phyloP scores from a whole-genome alignment of 1,140 invertebrate species.

The Paramacrobiotus metropolitanus region DNA sequence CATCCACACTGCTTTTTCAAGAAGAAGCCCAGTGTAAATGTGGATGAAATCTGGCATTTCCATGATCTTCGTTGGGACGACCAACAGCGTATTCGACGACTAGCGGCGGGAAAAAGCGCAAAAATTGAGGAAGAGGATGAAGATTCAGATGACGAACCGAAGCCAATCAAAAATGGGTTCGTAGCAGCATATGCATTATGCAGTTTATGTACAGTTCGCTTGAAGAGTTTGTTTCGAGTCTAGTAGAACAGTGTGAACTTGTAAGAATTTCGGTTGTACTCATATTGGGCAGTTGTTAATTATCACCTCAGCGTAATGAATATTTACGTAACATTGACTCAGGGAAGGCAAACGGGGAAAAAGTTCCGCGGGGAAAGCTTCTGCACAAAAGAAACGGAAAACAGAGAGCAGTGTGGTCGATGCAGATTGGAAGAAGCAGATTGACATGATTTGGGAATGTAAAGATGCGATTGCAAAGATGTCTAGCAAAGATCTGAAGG shows the following conservation, averaged over 20 bases:
- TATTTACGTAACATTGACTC: no score
- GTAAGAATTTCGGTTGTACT: no score
- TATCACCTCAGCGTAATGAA: no score
- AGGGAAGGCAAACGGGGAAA: no score
- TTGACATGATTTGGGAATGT: slow-evolving; percentile 45
- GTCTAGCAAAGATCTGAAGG: slow-evolving; percentile 31
- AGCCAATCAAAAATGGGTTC: background rate
- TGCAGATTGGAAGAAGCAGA: slow-evolving; percentile 37
- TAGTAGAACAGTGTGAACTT: no score
- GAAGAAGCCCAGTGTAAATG: slow-evolving; percentile 42
- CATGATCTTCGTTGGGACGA: slow-evolving; percentile 59
- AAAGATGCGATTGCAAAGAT: slow-evolving; percentile 31
- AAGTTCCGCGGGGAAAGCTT: no score
- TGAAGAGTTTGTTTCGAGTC: no score
- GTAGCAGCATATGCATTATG: no score
- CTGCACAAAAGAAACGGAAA: slow-evolving; percentile 4
- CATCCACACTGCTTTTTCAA: slow-evolving; percentile 68
- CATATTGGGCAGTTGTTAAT: no score
- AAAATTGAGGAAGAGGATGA: slow-evolving; percentile 19
- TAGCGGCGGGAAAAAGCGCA: slow-evolving; percentile 13
- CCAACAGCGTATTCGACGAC: slow-evolving; percentile 44
- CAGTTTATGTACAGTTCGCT: no score
- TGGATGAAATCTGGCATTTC: slow-evolving; percentile 58
- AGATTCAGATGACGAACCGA: slow-evolving; percentile 21
- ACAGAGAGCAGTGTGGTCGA: background rate